Evolutionary conservation across 2,113 vertebrate species (phyloP).

Genomic region (Sinocyclocheilus anophthalmus): DNA sequence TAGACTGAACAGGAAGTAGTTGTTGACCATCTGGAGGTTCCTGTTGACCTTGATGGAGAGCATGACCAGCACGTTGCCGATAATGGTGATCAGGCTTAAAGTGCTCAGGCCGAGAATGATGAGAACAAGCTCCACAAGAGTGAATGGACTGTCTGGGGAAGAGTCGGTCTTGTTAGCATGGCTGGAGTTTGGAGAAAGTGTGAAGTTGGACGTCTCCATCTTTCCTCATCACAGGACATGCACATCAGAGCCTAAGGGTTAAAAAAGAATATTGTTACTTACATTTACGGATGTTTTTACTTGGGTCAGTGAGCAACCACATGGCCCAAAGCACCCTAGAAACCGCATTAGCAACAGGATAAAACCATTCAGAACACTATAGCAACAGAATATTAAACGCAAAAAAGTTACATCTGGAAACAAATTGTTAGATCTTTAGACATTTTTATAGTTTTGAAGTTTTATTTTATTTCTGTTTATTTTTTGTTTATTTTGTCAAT

Average conservation of each 20-base stretch:
- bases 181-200: slow-evolving; percentile 38
- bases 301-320: neutral
- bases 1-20: slow-evolving; percentile 98
- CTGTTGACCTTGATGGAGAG: slow-evolving; percentile 98
- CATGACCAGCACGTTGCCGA: slow-evolving; percentile 96
- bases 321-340: neutral
- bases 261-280: neutral
- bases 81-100: slow-evolving; percentile 91
- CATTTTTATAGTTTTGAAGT: neutral
- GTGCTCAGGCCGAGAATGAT: slow-evolving; percentile 89
- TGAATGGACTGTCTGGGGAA: slow-evolving; percentile 78
- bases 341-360: neutral
- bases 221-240: slow-evolving; percentile 51
- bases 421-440: neutral
- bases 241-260: slow-evolving; percentile 32
- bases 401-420: neutral
- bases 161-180: slow-evolving; percentile 38
- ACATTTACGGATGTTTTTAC: neutral
- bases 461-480: neutral
- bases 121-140: slow-evolving; percentile 85
- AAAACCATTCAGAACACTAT: neutral
- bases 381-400: neutral
- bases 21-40: slow-evolving; percentile 97
- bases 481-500: neutral
- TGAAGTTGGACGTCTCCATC: slow-evolving; percentile 68